Conservation (phyloP, 2,888 invertebrate genomes). For the Himalopsyche tibetana region DNA sequence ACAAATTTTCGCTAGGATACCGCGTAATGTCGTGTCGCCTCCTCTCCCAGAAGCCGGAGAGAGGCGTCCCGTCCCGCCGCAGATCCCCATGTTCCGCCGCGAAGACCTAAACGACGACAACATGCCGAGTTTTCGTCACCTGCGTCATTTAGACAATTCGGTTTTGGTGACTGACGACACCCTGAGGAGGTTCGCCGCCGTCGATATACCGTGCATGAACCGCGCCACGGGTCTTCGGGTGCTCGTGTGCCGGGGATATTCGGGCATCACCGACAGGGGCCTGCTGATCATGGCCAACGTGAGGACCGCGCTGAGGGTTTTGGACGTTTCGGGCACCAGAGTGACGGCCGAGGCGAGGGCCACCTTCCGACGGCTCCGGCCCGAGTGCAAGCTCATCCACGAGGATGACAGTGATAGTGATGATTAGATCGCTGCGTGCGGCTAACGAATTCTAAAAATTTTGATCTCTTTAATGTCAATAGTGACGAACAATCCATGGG, state of each 20-base stretch:
- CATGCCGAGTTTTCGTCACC: slow-evolving; percentile 67
- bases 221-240: slow-evolving; percentile 65
- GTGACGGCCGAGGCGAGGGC: slow-evolving; percentile 80
- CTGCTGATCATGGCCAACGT: slow-evolving; percentile 79
- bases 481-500: no score
- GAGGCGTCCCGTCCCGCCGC: slow-evolving; percentile 65
- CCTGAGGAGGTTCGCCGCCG: background rate
- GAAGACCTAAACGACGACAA: slow-evolving; percentile 68
- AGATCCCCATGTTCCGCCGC: slow-evolving; percentile 68
- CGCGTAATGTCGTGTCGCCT: no score
- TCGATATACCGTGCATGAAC: slow-evolving; percentile 11
- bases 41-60: no score
- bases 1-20: no score
- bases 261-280: slow-evolving; percentile 80
- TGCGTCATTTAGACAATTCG: slow-evolving; percentile 66
- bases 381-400: slow-evolving; percentile 76
- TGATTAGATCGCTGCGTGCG: background rate
- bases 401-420: slow-evolving; percentile 47
- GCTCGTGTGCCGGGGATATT: slow-evolving; percentile 78
- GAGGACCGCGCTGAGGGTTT: slow-evolving; percentile 76
- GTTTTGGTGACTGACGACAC: slow-evolving; percentile 7
- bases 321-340: slow-evolving; percentile 83
- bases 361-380: slow-evolving; percentile 78
- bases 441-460: no score
- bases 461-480: no score